phyloP scores from a whole-genome alignment of 2,113 vertebrate genomes.

The Macroglossus sobrinus region DNA sequence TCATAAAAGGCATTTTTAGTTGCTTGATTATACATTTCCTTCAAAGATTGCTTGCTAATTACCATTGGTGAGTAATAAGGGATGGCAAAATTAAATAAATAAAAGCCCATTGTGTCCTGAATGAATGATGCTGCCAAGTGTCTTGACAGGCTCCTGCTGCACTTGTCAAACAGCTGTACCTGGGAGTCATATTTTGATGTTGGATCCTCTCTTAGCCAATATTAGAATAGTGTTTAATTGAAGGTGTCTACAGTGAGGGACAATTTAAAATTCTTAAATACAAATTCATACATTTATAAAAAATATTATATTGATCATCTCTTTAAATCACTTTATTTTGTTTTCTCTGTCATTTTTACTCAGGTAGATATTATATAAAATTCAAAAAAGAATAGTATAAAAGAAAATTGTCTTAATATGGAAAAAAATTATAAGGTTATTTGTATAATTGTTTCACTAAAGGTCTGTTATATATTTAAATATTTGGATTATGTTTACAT shows the following conservation, averaged over 20 bases:
- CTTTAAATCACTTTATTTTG: background rate
- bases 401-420: background rate
- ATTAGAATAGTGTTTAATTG: slow-evolving; percentile 62
- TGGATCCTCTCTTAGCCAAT: slow-evolving; percentile 29
- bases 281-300: slow-evolving; percentile 6
- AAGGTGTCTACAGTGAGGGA: background rate
- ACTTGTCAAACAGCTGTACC: slow-evolving; percentile 47
- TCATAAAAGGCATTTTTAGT: slow-evolving; percentile 36
- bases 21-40: slow-evolving; percentile 53
- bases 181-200: slow-evolving; percentile 41
- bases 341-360: background rate
- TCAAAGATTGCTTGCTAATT: slow-evolving; percentile 58
- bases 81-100: background rate
- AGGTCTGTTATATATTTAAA: slow-evolving; percentile 1
- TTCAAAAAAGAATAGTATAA: background rate
- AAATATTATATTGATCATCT: slow-evolving; percentile 1
- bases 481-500: slow-evolving; percentile 12
- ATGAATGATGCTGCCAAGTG: background rate
- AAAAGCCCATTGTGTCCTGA: background rate
- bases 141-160: slow-evolving; percentile 36
- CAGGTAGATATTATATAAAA: background rate
- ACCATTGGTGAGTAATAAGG: slow-evolving; percentile 26
- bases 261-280: slow-evolving; percentile 37
- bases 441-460: background rate
- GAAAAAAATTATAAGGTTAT: background rate